Conservation (phyloP, 1,140 invertebrate species). For the Temnothorax nylanderi region DNA sequence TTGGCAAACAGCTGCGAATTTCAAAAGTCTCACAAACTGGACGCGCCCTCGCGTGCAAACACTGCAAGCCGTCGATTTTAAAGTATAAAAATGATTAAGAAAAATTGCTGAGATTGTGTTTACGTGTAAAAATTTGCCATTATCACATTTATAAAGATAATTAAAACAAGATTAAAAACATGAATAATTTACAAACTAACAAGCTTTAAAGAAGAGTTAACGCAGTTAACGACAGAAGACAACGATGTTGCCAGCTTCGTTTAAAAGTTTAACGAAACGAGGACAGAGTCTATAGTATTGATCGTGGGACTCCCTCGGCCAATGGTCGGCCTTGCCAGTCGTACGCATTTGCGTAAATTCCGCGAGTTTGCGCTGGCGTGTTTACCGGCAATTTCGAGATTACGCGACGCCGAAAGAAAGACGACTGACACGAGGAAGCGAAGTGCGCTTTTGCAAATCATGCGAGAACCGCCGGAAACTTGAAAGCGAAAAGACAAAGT, state of each 20-base stretch:
- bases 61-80: not conserved
- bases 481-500: conserved; percentile 32
- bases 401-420: conserved; percentile 17
- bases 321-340: not conserved
- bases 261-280: conserved; percentile 24
- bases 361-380: conserved; percentile 1
- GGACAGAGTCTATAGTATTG: conserved; percentile 19
- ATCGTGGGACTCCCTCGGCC: conserved; percentile 6
- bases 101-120: not conserved
- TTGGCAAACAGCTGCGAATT: conserved; percentile 12
- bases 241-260: not conserved
- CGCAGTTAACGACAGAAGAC: not conserved
- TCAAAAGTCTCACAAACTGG: not conserved
- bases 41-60: not conserved
- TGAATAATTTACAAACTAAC: not conserved
- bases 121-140: not conserved
- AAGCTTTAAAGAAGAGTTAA: not conserved
- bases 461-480: conserved; percentile 4
- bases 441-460: conserved; percentile 14
- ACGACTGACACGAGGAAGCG: conserved; percentile 2
- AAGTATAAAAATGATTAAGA: not conserved
- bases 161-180: not conserved
- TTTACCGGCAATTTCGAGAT: conserved; percentile 41
- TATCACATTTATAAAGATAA: not conserved
- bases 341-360: conserved; percentile 45